Percentiles rank a stretch among this genome's conserved stretches.
Conservation (phyloP, 2,113 vertebrate genomes). For the Hippocampus comes region DNA sequence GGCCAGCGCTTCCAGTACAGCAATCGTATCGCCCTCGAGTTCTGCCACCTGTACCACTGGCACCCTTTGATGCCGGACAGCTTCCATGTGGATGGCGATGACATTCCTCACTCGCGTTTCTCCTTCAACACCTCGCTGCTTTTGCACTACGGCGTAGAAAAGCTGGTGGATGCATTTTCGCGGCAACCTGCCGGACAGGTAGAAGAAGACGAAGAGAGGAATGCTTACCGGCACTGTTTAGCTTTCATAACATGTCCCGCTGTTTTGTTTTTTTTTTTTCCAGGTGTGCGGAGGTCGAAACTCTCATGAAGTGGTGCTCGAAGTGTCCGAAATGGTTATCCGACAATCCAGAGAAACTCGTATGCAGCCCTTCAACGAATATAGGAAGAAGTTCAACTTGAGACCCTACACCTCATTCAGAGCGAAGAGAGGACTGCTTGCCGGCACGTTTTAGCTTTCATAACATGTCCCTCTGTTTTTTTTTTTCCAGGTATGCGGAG, state of each 20-base stretch:
- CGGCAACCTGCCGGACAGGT: conserved; percentile 87
- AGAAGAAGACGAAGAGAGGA: conserved; percentile 21
- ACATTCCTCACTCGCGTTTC: conserved; percentile 83
- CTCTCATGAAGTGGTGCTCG: conserved; percentile 33
- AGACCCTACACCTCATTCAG: conserved; percentile 54
- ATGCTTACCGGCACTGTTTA: neutral
- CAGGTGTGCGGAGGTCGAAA: conserved; percentile 62
- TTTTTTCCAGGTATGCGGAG: conserved; percentile 51
- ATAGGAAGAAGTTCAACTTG: conserved; percentile 64
- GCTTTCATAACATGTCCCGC: neutral
- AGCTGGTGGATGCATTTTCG: conserved; percentile 86
- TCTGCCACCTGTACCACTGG: conserved; percentile 97
- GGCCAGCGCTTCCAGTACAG: conserved; percentile 83
- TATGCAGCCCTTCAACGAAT: conserved; percentile 63
- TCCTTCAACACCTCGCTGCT: conserved; percentile 89
- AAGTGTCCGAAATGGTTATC: conserved; percentile 47
- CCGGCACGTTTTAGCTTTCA: neutral
- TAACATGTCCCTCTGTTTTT: neutral
- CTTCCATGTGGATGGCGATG: conserved; percentile 76
- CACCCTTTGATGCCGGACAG: conserved; percentile 91
- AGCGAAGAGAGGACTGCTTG: conserved; percentile 8
- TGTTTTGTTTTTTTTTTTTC: neutral
- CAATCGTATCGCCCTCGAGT: conserved; percentile 90
- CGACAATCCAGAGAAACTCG: conserved; percentile 57
- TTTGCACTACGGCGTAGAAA: conserved; percentile 81